Conservation (phyloP, 2,888 invertebrate species). For the Anoplius nigerrimus region DNA sequence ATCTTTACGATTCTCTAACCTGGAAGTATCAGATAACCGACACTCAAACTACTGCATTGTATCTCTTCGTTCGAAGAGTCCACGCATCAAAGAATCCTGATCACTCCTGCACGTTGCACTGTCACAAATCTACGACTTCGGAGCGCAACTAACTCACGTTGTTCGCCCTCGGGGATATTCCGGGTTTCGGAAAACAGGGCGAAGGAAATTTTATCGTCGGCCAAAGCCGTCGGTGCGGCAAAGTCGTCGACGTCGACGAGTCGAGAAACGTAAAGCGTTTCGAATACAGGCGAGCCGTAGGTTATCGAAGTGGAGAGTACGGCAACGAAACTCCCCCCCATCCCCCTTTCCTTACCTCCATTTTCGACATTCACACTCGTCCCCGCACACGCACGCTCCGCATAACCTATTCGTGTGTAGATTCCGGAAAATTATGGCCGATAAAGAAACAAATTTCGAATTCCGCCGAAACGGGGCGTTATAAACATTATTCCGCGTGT, state of each 20-base stretch:
- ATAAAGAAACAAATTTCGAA: constrained; percentile 73
- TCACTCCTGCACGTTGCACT: too few species aligned
- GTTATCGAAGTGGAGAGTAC: constrained; percentile 22
- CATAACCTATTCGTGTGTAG: constrained; percentile 69
- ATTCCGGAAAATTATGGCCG: constrained; percentile 72
- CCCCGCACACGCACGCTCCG: constrained; percentile 33
- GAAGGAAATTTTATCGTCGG: constrained; percentile 71
- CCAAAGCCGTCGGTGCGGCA: constrained; percentile 43
- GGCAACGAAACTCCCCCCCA: constrained; percentile 13
- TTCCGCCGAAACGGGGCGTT: constrained; percentile 65
- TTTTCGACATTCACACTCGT: too few species aligned
- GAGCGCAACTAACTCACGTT: too few species aligned
- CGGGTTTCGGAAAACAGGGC: constrained; percentile 34
- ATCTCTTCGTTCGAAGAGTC: too few species aligned
- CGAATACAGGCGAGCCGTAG: constrained; percentile 54
- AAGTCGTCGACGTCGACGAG: constrained; percentile 32
- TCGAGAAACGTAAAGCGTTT: constrained; percentile 50
- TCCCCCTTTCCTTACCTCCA: constrained; percentile 17
- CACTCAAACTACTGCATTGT: too few species aligned
- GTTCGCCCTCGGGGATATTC: too few species aligned
- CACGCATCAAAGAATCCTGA: too few species aligned
- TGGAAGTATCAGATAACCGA: too few species aligned
- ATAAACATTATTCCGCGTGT: constrained; percentile 69
- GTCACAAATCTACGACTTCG: too few species aligned
- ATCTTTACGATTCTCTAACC: too few species aligned